Conservation (phyloP, 2,113 vertebrate species). For the Perccottus glenii region DNA sequence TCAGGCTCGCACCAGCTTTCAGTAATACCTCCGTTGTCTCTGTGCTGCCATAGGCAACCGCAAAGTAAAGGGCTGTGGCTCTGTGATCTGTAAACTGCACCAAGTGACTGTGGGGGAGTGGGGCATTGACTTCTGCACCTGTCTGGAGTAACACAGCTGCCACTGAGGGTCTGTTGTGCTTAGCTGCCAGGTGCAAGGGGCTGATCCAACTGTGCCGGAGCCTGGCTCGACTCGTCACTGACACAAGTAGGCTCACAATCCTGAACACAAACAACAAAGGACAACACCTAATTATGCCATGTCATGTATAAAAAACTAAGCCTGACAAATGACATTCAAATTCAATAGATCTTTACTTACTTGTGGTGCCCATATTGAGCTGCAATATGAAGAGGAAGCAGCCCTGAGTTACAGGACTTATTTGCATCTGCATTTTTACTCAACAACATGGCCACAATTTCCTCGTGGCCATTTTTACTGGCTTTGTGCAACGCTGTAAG, state of each 20-base stretch:
- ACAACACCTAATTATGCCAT: too few relatives aligned
- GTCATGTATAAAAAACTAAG: too few relatives aligned
- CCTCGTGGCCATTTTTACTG: conserved; percentile 85
- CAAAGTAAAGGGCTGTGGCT: conserved; percentile 86
- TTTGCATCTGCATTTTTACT: conserved; percentile 91
- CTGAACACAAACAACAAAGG: conserved; percentile 69
- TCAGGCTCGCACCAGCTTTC: conserved; percentile 86
- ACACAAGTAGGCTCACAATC: conserved; percentile 88
- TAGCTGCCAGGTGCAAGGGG: conserved; percentile 90
- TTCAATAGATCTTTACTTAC: conserved; percentile 79
- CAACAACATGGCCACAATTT: conserved; percentile 84
- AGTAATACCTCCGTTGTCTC: conserved; percentile 84
- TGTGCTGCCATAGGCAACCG: conserved; percentile 84
- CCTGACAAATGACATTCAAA: too few relatives aligned
- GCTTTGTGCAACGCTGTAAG: conserved; percentile 90
- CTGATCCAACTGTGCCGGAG: conserved; percentile 89
- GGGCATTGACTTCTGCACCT: conserved; percentile 88
- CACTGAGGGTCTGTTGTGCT: conserved; percentile 83
- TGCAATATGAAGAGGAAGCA: conserved; percentile 91
- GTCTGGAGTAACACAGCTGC: conserved; percentile 86
- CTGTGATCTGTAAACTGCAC: conserved; percentile 86
- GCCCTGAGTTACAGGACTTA: conserved; percentile 84
- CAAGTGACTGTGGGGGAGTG: conserved; percentile 82
- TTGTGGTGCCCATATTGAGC: conserved; percentile 87
- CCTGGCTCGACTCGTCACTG: conserved; percentile 87